Conservation (phyloP, 2,113 vertebrate genomes). For the Salvelinus sp. region DNA sequence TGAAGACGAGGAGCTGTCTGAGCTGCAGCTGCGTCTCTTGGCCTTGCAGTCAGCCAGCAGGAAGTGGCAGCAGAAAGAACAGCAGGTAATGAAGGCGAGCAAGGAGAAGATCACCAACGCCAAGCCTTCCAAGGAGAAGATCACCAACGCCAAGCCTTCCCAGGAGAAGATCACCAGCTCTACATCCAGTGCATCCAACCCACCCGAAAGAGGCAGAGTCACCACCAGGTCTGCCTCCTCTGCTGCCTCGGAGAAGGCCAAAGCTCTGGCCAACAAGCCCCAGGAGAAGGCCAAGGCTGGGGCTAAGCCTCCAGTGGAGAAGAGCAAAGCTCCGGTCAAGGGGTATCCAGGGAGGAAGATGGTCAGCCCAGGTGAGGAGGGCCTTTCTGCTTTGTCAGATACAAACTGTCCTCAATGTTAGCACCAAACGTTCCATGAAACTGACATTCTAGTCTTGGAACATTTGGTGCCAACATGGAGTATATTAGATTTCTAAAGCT, state of each 20-base stretch:
- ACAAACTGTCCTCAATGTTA: not conserved
- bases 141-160: too few relatives aligned
- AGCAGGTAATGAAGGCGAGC: constrained; percentile 94
- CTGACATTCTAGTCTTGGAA: too few relatives aligned
- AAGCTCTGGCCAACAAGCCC: constrained; percentile 43
- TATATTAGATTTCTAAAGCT: too few relatives aligned
- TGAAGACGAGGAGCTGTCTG: constrained; percentile 95
- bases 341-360: constrained; percentile 77
- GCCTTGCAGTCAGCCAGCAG: constrained; percentile 97
- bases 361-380: constrained; percentile 63
- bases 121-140: constrained; percentile 10
- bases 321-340: constrained; percentile 73
- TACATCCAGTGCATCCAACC: not conserved
- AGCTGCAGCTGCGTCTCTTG: constrained; percentile 92
- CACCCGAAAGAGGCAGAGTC: not conserved
- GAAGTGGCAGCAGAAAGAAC: constrained; percentile 98
- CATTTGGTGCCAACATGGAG: too few relatives aligned
- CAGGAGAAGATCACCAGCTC: not conserved
- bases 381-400: not conserved
- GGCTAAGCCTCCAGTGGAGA: constrained; percentile 57
- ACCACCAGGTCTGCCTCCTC: constrained; percentile 11
- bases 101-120: constrained; percentile 87
- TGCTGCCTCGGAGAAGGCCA: constrained; percentile 30
- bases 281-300: constrained; percentile 34
- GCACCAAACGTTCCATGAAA: not conserved